Base-by-base conservation (phyloP, 2,113 vertebrate genomes). In the Corythornis madagascariensis region DNA sequence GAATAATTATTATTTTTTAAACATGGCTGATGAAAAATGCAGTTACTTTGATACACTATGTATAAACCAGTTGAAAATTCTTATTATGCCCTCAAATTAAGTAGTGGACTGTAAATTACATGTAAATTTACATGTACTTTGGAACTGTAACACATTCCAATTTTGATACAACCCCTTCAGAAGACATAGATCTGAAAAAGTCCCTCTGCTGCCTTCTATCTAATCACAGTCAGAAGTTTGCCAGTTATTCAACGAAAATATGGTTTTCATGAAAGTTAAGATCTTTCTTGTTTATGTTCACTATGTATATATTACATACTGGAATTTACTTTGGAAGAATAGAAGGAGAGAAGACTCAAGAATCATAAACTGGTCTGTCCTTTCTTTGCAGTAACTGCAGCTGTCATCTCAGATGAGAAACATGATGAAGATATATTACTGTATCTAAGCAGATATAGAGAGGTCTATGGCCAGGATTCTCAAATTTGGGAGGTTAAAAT, bases 371-470 rank as follows among this genome's bases (percentile, higher is more conserved):
- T 59, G 35, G 24, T 29, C 7, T 94, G 76, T 90, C 60, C 40
- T 95, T 90, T 88, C 93, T 83, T 86, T 92, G 47, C 45, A 40
- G 43, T 81, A 88, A n/a, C 43, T 90, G 53, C 90, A 92, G 65
- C 83, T 94, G 80, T 92, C 61, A 33, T 79, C 35, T 86, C 24
- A 42, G 45, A 50, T 71, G 59, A 74, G 80, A 90, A 88, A 75
- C 10, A 42, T 16, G 73, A 65, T 69, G 65, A 86, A 73, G 69
- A 57, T 57, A 40, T 5, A 61, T 90, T 81, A 81, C 45, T 90
- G 69, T 21, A 60, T n/a, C 26, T 86, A 72, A 90, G 40, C 15
- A 72, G 35, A 14, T 71, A 42, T 71, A 84, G 29, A 82, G 24
- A 75, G 15, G 18, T 40, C 19, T 69, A 7, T 66, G n/a, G 14